A percentile compares a stretch with the other conserved stretches of the same genome.
These are phyloP conservation scores for Ichneumon xanthorius DNA, from an alignment of 2,888 invertebrate genomes.

Conservation along the genomic window DNA sequence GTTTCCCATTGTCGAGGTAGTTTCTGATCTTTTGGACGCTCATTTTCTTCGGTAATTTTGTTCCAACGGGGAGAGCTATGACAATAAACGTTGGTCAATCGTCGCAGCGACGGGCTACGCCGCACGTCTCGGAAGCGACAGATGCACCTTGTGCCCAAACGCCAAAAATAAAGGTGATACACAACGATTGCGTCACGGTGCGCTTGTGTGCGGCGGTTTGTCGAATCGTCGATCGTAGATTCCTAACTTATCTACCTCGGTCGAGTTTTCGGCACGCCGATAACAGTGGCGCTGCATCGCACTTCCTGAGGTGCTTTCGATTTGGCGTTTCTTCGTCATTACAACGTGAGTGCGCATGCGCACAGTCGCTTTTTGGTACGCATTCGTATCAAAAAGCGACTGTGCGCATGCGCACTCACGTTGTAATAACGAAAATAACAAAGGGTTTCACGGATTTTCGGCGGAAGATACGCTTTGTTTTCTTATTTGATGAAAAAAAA, in stretches of 20 bases:
- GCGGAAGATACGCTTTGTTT: no score
- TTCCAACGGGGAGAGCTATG: background rate
- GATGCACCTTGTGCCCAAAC: conserved; percentile 48
- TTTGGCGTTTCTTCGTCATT: no score
- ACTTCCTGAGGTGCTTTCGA: no score
- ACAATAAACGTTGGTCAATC: background rate
- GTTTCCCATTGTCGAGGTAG: conserved; percentile 39
- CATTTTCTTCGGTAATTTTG: background rate
- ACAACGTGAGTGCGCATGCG: no score
- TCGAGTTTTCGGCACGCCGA: background rate
- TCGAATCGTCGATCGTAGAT: no score
- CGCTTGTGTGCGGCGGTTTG: background rate
- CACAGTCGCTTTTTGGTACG: no score
- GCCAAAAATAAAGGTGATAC: conserved; percentile 62
- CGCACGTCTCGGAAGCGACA: background rate
- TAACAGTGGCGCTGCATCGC: background rate
- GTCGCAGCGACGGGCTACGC: background rate
- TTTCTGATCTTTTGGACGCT: conserved; percentile 6
- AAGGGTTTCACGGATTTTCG: no score
- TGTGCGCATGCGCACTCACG: no score
- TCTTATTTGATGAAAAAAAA: no score
- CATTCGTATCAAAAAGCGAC: no score
- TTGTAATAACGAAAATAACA: no score
- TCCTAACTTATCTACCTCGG: no score
- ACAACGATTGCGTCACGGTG: conserved; percentile 36